Evolutionary conservation across 2,113 vertebrate genomes (phyloP).

Genomic region (Lepus europaeus): DNA sequence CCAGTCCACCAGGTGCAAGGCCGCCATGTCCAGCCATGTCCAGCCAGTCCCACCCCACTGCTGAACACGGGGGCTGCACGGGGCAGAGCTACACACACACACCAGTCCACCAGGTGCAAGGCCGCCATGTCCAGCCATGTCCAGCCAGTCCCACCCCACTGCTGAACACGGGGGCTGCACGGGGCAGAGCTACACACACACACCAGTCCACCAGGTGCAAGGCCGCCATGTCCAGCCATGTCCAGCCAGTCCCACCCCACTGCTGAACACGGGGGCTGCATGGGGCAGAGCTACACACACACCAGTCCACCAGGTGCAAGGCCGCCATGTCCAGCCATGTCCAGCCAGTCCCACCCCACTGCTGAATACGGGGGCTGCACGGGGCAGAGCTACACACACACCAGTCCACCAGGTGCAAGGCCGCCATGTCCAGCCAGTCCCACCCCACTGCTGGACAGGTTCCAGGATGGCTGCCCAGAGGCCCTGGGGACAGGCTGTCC

Average conservation of each 20-base stretch:
- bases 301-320: neutral
- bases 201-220: neutral
- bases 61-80: neutral
- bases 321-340: neutral
- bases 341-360: neutral
- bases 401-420: neutral
- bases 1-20: neutral
- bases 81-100: neutral
- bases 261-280: neutral
- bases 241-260: neutral
- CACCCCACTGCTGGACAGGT: neutral
- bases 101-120: neutral
- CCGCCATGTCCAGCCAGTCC: neutral
- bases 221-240: neutral
- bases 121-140: neutral
- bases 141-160: too few species aligned
- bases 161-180: neutral
- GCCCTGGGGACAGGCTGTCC: neutral
- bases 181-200: neutral
- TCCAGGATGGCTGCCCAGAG: accelerated
- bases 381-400: neutral
- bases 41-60: neutral
- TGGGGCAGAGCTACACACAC: neutral
- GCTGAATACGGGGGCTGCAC: neutral
- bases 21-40: neutral